These are phyloP conservation scores for Paraescarpia echinospica DNA, from an alignment of 1,140 invertebrate species.

Conservation along the genomic window DNA sequence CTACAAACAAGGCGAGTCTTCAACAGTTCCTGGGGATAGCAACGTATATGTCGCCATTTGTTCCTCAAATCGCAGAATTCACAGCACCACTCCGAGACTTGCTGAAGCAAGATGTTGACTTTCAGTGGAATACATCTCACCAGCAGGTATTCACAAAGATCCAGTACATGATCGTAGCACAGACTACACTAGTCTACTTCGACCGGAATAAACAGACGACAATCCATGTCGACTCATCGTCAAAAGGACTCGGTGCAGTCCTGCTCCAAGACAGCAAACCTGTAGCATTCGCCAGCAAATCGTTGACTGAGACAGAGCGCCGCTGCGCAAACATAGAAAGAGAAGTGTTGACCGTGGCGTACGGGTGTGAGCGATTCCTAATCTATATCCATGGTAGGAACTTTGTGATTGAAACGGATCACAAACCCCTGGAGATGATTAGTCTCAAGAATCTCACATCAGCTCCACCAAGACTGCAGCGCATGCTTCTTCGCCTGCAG, in stretches of 20 bases:
- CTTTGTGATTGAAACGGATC: conserved; percentile 29
- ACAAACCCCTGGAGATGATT: conserved; percentile 47
- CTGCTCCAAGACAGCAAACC: conserved; percentile 57
- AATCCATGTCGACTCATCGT: conserved; percentile 40
- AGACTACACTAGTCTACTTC: conserved; percentile 39
- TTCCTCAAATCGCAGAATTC: conserved; percentile 21
- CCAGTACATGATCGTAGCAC: conserved; percentile 31
- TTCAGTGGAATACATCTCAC: conserved; percentile 20
- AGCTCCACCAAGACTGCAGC: no score
- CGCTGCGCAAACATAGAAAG: conserved; percentile 61
- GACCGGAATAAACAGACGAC: conserved; percentile 47
- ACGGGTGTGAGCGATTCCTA: conserved; percentile 1
- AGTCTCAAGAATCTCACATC: conserved; percentile 54
- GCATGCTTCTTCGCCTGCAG: no score
- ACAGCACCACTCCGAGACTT: conserved; percentile 18
- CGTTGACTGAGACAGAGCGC: conserved; percentile 52
- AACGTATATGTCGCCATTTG: conserved; percentile 36
- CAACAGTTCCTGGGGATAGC: conserved; percentile 37
- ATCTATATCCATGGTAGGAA: conserved; percentile 20
- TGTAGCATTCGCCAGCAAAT: conserved; percentile 57
- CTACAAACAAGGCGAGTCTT: conserved; percentile 31
- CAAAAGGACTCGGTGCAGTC: conserved; percentile 54
- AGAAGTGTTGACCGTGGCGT: conserved; percentile 54
- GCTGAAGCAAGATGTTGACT: conserved; percentile 20
- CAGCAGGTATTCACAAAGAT: conserved; percentile 32